Base-by-base conservation (phyloP, 2,888 invertebrate genomes). In the Drosophila kambysellisi region DNA sequence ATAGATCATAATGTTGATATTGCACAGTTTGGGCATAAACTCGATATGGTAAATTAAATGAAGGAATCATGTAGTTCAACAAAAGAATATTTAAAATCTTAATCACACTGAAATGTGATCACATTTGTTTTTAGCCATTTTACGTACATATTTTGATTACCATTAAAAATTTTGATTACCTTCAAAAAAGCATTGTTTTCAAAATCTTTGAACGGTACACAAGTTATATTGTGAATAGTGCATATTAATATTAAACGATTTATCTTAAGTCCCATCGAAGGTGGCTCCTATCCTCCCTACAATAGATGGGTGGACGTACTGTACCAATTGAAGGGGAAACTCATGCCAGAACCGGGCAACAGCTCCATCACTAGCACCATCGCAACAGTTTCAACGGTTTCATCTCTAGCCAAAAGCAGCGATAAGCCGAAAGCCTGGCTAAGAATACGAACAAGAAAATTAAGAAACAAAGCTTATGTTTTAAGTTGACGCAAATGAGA, bases 401-500 rank as follows among this genome's bases (percentile, higher is more conserved):
- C 59, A 53, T 17, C 57, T 3, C 30, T 53, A 9, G 37, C 37
- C 15, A 33, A 54, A 15, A 15, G 32, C 62, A 20, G 17, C 29
- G 37, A 29, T 12, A n/a, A 25, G 15, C 30, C 66, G 6, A 68
- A 65, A 51, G 41, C 52, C 4, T 65, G 54, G 11, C 4, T 15
- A 15, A 50, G 50, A 20, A 37, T 12, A 25, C 8, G n/a, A 25
- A 12, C 12, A 3, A 6, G 1, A 32, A 52, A 43, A 59, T 32
- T 17, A 54, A 0, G 15, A 35, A 53, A n/a, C 0, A 12, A 6
- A 15, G 29, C 9, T 3, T 2, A 43, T n/a, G 15, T 17, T 41
- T 17, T 25, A 33, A 43, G 41, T 25, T 25, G 20, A 25, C 20
- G 20, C 20, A 25, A 25, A 25, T 25, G 0, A 25, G 20, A 25